Base-by-base conservation (phyloP, 2,797 vertebrate genomes). In the Sciurus carolinensis region DNA sequence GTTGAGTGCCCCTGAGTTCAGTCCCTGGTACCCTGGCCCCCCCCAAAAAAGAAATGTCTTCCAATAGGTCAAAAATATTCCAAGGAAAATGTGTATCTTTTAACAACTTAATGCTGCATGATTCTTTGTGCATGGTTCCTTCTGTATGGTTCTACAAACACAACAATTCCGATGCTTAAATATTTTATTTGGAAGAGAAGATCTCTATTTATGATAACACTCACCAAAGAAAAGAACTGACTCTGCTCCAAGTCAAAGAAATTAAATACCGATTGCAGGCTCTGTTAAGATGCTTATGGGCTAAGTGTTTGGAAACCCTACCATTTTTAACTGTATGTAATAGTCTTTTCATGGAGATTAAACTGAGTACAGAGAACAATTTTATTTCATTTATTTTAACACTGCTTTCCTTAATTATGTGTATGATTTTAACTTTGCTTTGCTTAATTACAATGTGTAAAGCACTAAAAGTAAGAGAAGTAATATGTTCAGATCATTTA, bases 361-460 rank as follows among this genome's bases (percentile, higher is more conserved):
- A 92, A 66, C 72, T n/a, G 47, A 94, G 96, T 93, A 85, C 54
- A 36, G 11, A 92, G 44, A 82, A 96, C 87, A 98, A 95, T 92
- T 66, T 97, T 97, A 97, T 96, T 97, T 82, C 88, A n/a, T 94
- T 97, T 90, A 87, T 96, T 98, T 93, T 59, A 98, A 90, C 84
- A 94, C 88, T 94, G 85, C 50, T 84, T 84, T 87, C 84, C 82
- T 95, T 96, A 97, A 97, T 97, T 97, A 95, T 73, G 30, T 95
- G 79, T 97, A 95, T 97, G 9, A 33, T 96, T 96, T 98, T 50
- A 95, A 36, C 92, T 96, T 97, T 97, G 91, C 81, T 86, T 76
- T 73, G 86, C 89, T 97, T 97, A 97, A 97, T 97, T 97, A 94
- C 90, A 97, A 97, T 91, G 30, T 94, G 88, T 88, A 18, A 26